Base-by-base conservation (phyloP, 92 coral and sea anemone genomes). In the Parazoanthus darwini region DNA sequence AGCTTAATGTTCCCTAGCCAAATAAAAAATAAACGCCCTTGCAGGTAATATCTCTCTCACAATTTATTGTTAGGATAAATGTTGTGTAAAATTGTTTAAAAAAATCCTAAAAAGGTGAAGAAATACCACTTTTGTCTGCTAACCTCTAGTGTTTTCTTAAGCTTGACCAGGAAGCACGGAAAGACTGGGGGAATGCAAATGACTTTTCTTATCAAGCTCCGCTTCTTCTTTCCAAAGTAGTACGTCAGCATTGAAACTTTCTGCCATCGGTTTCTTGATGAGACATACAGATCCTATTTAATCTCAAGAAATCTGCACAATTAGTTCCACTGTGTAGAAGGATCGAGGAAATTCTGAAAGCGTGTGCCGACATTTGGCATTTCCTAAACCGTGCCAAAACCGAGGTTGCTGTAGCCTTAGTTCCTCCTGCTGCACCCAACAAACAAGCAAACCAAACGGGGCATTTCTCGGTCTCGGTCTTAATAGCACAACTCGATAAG, bases 401-500 rank as follows among this genome's bases (percentile, higher is more conserved):
- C 46, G 82, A n/a, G 5, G 82, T 78, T 3, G 82, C 82, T 78
- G 82, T 50, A 5, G 63, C 82, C 7, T 50, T 78, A 22, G 56
- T 42, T 39, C 82, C 82, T 10, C 82, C 82, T 0, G 54, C 46
- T 46, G 82, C 82, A 4, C 66, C 82, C 42, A 56, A 78, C 15
- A 78, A n/a, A 8, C 58, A 78, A 78, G 82, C 63, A 42, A 25
- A 78, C 81, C 81, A 78, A 78, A 43, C 81, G 22, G 81, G 81
- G 54, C 81, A 78, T 75, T 75, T 78, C 18, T 44, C 65, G 22
- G 81, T 23, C 9, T 46, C 81, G 6, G 36, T 26, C 81, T 46
- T 51, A 44, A 78, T n/a, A 6, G 15, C 50, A 20, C 22, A 11
- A 26, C 81, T 78, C 10, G 81, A 38, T 13, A 78, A 78, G 46